Base-by-base conservation (phyloP, 2,888 invertebrate genomes). In the Tridacna crocea region DNA sequence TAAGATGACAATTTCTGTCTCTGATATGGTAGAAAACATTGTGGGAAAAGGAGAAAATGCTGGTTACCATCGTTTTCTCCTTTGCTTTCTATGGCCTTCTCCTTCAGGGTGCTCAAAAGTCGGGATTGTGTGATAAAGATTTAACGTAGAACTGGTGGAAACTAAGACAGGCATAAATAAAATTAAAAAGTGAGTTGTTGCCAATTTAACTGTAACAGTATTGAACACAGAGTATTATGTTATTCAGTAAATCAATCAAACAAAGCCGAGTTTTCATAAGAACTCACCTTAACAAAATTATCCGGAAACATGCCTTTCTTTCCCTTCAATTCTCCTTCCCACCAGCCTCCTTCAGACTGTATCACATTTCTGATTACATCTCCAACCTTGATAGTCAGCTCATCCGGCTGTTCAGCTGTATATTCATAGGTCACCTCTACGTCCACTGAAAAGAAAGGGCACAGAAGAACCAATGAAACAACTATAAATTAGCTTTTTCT, bases 251-350 rank as follows among this genome's bases (percentile, higher is more conserved):
- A 36, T 36, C 36, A 36, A 36, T 4, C 36, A 36, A 36, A 36
- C 36, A 36, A 36, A 36, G 3, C 2, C 36, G 36, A 36, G 36
- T 36, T 36, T 8, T 4, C 8, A 36, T 2, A 36, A 36, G 8
- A 36, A 36, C 63, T 78, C 82, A 94, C 93, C 92, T 94, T 94
- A 51, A 98, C 98, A 95, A 98, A 98, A 95, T 98, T 98, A 94
- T 98, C 98, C 4, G 98, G 98, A 95, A 98, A 98, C 96, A 98
- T 96, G 91, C 98, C 98, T 84, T 96, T 96, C 92, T 96, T 96
- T 81, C 97, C 97, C 90, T 96, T 95, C 77, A 98, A 95, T 82
- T 96, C 96, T n/a, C 98, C 98, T 94, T 97, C 96, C 97, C 97
- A 98, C 98, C 98, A 98, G 83, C 98, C 98, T 78, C 97, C 97